Percentiles rank a stretch among this genome's conserved stretches.
Conservation (phyloP, 2,888 invertebrate genomes). For the Limnephilus auricula region DNA sequence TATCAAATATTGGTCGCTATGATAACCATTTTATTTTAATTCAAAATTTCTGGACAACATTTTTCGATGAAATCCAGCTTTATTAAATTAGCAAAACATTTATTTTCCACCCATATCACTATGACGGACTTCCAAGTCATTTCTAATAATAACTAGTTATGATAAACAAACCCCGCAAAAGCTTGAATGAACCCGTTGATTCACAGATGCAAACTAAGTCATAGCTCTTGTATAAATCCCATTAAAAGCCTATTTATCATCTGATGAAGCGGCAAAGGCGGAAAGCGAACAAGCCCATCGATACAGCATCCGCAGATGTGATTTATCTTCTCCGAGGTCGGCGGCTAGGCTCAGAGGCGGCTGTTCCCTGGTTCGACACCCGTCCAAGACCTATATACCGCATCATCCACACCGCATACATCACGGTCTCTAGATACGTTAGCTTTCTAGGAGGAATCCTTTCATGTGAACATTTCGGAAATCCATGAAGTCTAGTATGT, state of each 20-base stretch:
- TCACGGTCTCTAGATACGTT: background rate
- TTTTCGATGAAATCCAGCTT: background rate
- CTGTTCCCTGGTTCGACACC: conserved; percentile 39
- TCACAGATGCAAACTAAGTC: background rate
- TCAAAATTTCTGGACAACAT: no score
- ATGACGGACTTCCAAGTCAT: background rate
- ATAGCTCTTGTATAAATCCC: background rate
- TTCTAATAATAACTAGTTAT: background rate
- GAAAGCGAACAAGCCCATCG: conserved; percentile 14
- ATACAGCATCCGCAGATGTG: conserved; percentile 14
- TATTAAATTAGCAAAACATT: background rate
- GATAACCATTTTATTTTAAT: no score
- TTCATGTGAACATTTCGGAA: background rate
- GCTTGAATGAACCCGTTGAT: background rate
- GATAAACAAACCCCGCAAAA: background rate
- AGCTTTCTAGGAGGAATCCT: background rate
- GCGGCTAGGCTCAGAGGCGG: conserved; percentile 39
- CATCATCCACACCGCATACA: conserved; percentile 21
- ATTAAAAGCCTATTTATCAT: background rate
- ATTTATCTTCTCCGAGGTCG: conserved; percentile 13
- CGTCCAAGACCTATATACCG: conserved; percentile 30
- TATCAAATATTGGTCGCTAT: no score
- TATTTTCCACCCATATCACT: background rate
- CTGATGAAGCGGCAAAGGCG: background rate
- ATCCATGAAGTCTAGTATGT: background rate